Base-by-base conservation (phyloP, 2,888 invertebrate genomes). In the Hedya salicella region DNA sequence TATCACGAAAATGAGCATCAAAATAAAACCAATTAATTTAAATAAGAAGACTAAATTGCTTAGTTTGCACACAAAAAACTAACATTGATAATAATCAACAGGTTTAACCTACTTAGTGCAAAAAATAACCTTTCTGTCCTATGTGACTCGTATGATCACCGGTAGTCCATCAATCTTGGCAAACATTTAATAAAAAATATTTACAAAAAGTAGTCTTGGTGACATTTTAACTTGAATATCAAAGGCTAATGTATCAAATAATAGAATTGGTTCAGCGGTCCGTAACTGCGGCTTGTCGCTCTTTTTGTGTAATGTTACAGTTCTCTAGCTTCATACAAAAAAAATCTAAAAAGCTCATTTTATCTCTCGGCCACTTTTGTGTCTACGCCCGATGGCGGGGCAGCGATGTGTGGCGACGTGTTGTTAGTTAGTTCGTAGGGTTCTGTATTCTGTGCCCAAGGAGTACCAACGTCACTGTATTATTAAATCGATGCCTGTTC, bases 51-150 rank as follows among this genome's bases (percentile, higher is more conserved):
- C 19, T 57, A 46, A 54, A 56, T 50, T 36, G 14, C 17, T 39
- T 17, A 17, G 11, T 19, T 56, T 48, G 2, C 2, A 3, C 17
- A 42, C 32, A 64, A 59, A 64, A 44, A 64, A 50, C 16, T 16
- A 9, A 4, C 53, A 9, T 17, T 11, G 9, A 44, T 56, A 16
- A 42, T 44, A 16, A 49, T 50, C 56, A 42, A 42, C 30, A 2
- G 2, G 19, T 42, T 54, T 14, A 40, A 25, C 21, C 14, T 17
- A n/a, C 6, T 42, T 42, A 11, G 39, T 49, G 36, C 40, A 59
- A 59, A 52, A 52, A 59, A 59, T 39, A 65, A 59, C 59, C 64
- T 52, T 8, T 46, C 25, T 36, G 52, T 60, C 65, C 59, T 53
- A 21, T 44, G 32, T 21, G 46, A 25, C 17, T 36, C n/a, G 36